Conservation (phyloP, 2,113 vertebrate species). For the Eidolon helvum region DNA sequence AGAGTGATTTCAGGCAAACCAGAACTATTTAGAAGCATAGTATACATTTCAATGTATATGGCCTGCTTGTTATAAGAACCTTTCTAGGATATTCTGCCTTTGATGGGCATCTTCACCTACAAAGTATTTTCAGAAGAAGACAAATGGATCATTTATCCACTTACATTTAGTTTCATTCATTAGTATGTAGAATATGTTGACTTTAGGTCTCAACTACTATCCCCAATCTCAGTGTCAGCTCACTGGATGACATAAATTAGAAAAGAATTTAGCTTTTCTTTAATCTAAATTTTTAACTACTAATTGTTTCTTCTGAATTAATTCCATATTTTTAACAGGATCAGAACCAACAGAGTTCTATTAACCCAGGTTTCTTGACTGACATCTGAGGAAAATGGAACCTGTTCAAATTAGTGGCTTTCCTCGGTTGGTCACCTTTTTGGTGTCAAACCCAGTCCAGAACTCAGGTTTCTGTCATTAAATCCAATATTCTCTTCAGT, state of each 20-base stretch:
- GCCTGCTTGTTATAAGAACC: neutral
- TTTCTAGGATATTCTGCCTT: neutral
- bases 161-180: neutral
- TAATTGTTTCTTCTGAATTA: neutral
- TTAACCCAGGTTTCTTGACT: neutral
- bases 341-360: neutral
- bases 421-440: neutral
- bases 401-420: neutral
- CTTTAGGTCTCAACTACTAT: neutral
- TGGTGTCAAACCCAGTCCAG: neutral
- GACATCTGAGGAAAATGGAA: neutral
- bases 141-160: neutral
- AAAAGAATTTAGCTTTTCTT: conserved; percentile 9
- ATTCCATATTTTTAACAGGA: neutral
- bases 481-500: neutral
- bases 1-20: neutral
- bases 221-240: neutral
- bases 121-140: neutral
- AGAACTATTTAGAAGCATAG: neutral
- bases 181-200: neutral
- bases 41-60: neutral
- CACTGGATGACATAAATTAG: neutral
- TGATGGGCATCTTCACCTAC: neutral
- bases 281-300: neutral
- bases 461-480: conserved; percentile 23